A percentile compares a stretch with the other conserved stretches of the same genome.
phyloP scores from a whole-genome alignment of 2,888 invertebrate species.

The Oxyscelio sp. region DNA sequence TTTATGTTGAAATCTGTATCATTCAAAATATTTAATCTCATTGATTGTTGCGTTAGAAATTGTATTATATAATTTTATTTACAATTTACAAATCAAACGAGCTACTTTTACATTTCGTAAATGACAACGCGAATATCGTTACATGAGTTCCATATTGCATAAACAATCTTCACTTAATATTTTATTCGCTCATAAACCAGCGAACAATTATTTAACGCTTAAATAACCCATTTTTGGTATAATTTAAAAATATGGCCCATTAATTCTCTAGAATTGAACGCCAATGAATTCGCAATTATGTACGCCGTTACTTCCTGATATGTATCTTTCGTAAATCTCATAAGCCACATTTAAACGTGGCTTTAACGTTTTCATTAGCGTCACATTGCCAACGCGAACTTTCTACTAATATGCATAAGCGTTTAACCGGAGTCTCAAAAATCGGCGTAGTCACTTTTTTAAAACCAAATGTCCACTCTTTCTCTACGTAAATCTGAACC shows the following conservation, averaged over 20 bases:
- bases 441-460: not conserved
- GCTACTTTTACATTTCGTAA: too few relatives aligned
- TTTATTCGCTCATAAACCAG: too few relatives aligned
- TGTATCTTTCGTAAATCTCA: conserved; percentile 45
- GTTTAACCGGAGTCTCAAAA: conserved; percentile 31
- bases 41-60: too few relatives aligned
- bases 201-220: too few relatives aligned
- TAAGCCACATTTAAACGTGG: not conserved
- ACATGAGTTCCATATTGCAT: too few relatives aligned
- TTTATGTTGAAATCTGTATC: too few relatives aligned
- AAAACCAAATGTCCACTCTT: not conserved
- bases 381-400: conserved; percentile 22
- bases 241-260: not conserved
- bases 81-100: too few relatives aligned
- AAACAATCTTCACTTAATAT: too few relatives aligned
- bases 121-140: too few relatives aligned
- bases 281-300: conserved; percentile 25
- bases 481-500: not conserved
- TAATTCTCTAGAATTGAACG: conserved; percentile 12
- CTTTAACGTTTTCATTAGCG: conserved; percentile 31
- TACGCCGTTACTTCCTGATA: conserved; percentile 22
- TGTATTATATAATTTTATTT: too few relatives aligned
- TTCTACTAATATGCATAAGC: conserved; percentile 64
- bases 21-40: too few relatives aligned
- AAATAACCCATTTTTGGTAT: not conserved